Evolutionary conservation across 2,113 vertebrate species (phyloP).

Genomic region (Tupaia tana): DNA sequence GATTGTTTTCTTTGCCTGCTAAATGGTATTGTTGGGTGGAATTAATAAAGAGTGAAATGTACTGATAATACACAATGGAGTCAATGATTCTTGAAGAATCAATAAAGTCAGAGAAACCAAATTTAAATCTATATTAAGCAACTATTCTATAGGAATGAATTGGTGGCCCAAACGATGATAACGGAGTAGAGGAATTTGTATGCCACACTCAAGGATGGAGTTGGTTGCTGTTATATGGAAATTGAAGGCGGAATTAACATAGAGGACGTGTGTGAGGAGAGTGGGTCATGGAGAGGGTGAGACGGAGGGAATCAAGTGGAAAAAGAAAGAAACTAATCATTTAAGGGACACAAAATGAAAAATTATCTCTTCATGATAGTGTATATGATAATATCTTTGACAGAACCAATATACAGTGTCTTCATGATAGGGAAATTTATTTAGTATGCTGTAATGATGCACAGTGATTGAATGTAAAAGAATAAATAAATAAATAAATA

Average conservation of each 20-base stretch:
- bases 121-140: background rate
- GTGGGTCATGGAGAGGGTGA: too few relatives aligned
- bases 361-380: too few relatives aligned
- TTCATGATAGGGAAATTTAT: too few relatives aligned
- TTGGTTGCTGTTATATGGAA: background rate
- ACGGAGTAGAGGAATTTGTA: background rate
- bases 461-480: too few relatives aligned
- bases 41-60: background rate
- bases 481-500: too few relatives aligned
- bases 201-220: background rate
- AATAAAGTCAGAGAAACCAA: background rate
- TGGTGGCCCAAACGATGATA: background rate
- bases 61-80: background rate
- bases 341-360: too few relatives aligned
- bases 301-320: too few relatives aligned
- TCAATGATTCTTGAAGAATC: background rate
- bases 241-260: background rate
- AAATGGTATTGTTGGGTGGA: background rate
- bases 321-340: too few relatives aligned
- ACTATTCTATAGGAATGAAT: background rate
- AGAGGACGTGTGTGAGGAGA: too few relatives aligned
- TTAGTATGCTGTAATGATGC: too few relatives aligned
- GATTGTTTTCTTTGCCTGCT: background rate
- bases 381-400: too few relatives aligned
- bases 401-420: too few relatives aligned